Conservation (phyloP, 2,797 vertebrate genomes). For the Petrocephalus sullivani region DNA sequence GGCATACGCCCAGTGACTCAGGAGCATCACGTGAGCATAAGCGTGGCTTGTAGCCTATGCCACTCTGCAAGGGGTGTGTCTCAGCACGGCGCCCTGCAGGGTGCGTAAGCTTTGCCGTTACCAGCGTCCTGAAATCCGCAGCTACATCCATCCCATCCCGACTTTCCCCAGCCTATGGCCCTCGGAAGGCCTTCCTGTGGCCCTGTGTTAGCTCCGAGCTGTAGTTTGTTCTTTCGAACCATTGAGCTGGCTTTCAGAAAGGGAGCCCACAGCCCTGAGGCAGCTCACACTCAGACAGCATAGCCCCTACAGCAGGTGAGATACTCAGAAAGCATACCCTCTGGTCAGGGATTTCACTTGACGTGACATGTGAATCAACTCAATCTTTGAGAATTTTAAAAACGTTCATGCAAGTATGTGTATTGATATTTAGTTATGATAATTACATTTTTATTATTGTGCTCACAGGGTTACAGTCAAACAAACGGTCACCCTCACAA, state of each 20-base stretch:
- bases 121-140: not conserved
- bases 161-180: not conserved
- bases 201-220: not conserved
- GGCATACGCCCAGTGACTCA: not conserved
- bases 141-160: not conserved
- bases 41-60: not conserved
- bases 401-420: not conserved
- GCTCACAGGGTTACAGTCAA: not conserved
- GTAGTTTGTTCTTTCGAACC: not conserved
- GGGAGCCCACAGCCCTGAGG: not conserved
- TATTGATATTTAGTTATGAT: not conserved
- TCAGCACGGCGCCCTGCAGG: not conserved
- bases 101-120: not conserved
- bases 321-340: not conserved
- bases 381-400: constrained; percentile 14
- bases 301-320: not conserved
- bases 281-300: not conserved
- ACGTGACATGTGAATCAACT: constrained; percentile 41
- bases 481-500: not conserved
- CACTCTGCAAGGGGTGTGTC: not conserved
- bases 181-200: not conserved
- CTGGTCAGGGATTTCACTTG: constrained; percentile 48
- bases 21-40: not conserved
- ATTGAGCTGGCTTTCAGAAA: not conserved
- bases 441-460: not conserved